A percentile compares a stretch with the other conserved stretches of the same genome.
phyloP scores from a whole-genome alignment of 1,140 invertebrate species.

The Periplaneta americana region DNA sequence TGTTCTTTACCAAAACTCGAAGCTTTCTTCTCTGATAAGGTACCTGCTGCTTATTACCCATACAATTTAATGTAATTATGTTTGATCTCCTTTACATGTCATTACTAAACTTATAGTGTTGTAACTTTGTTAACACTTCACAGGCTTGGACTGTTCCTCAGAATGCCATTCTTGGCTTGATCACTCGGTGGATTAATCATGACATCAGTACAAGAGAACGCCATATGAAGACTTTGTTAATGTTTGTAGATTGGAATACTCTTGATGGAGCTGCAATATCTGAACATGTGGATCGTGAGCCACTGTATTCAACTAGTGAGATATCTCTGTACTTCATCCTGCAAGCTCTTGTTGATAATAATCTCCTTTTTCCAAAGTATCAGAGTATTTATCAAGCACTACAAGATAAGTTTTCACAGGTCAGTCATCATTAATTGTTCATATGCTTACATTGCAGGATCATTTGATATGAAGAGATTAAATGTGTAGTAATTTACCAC shows the following conservation, averaged over 20 bases:
- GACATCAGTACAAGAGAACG: constrained; percentile 41
- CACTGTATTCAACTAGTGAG: constrained; percentile 44
- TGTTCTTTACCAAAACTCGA: constrained; percentile 44
- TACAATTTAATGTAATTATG: neutral
- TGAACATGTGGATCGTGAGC: constrained; percentile 44
- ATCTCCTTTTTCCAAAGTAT: constrained; percentile 46
- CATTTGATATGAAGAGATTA: too few species aligned
- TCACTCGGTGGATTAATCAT: constrained; percentile 48
- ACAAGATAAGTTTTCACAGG: constrained; percentile 41
- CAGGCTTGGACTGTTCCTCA: constrained; percentile 31
- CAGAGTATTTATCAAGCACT: constrained; percentile 43
- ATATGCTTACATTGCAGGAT: too few species aligned
- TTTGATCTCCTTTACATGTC: neutral
- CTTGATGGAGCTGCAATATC: constrained; percentile 40
- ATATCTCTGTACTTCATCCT: constrained; percentile 48
- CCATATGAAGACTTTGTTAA: constrained; percentile 45
- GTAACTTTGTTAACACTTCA: constrained; percentile 2
- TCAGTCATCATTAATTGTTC: constrained; percentile 15
- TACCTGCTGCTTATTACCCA: constrained; percentile 23
- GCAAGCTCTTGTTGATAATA: constrained; percentile 48
- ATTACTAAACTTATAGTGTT: too few species aligned
- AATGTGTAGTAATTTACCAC: too few species aligned
- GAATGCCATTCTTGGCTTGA: constrained; percentile 36
- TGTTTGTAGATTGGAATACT: constrained; percentile 41
- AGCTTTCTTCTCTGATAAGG: constrained; percentile 41